Conservation (phyloP, 1,140 invertebrate species). For the Drosophila grimshawi region DNA sequence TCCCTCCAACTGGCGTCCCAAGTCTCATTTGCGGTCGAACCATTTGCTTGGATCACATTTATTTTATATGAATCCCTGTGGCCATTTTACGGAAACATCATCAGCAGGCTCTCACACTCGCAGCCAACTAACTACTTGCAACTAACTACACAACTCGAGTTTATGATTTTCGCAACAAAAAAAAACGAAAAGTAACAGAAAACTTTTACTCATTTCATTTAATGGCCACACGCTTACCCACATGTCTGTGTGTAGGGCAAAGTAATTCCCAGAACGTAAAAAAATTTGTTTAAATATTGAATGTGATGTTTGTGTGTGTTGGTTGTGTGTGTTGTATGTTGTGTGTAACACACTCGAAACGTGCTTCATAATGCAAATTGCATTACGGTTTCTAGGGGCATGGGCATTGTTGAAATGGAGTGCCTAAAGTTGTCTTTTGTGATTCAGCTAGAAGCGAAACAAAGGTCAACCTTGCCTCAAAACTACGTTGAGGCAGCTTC, state of each 20-base stretch:
- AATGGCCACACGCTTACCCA: conserved; percentile 9
- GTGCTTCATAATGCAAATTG: conserved; percentile 20
- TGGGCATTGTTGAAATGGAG: background rate
- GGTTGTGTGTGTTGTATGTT: background rate
- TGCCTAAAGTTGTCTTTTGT: conserved; percentile 2
- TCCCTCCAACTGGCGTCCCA: conserved; percentile 3
- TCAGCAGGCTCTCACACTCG: conserved; percentile 51
- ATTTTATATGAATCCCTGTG: conserved; percentile 60
- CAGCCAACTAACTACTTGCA: conserved; percentile 10
- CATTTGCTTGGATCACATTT: conserved; percentile 38
- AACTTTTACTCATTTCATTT: conserved; percentile 25
- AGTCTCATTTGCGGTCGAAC: conserved; percentile 52
- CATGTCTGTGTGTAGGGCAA: background rate
- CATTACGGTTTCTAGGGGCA: background rate
- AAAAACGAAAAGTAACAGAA: conserved; percentile 15
- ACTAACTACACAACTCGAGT: conserved; percentile 12
- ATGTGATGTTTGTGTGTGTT: conserved; percentile 5
- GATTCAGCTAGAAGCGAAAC: background rate
- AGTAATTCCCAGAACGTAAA: background rate
- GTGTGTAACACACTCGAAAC: conserved; percentile 15
- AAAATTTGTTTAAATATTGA: conserved; percentile 36
- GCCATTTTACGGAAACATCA: conserved; percentile 69
- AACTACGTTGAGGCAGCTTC: background rate
- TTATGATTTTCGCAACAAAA: conserved; percentile 19
- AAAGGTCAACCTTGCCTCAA: background rate